Percentiles rank a stretch among this genome's conserved stretches.
Evolutionary conservation across 2,888 invertebrate species (phyloP).

Genomic region (Andrena camellia): DNA sequence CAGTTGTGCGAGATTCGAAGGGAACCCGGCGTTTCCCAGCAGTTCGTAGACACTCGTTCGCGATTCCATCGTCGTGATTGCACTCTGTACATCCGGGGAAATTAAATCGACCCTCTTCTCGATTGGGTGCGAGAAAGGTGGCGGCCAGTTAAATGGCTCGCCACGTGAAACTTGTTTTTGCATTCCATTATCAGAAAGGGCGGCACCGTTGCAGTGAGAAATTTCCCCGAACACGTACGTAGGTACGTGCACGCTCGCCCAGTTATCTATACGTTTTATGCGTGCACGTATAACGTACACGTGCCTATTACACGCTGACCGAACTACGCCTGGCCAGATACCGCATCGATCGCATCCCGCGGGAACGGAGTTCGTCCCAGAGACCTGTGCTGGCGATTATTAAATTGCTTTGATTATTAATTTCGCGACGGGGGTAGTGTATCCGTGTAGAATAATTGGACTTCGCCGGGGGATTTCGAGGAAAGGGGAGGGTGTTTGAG

Average conservation of each 20-base stretch:
- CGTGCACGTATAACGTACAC: constrained; percentile 4
- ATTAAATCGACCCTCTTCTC: constrained; percentile 27
- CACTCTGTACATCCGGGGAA: constrained; percentile 16
- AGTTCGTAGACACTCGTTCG: neutral
- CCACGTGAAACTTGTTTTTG: constrained; percentile 37
- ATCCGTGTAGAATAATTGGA: constrained; percentile 21
- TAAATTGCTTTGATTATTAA: constrained; percentile 68
- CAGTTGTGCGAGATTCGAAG: neutral
- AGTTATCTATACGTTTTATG: neutral
- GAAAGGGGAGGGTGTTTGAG: too few relatives aligned
- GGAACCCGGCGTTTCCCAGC: constrained; percentile 9
- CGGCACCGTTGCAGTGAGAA: constrained; percentile 13
- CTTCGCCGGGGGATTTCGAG: neutral
- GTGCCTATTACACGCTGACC: constrained; percentile 8
- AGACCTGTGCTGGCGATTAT: constrained; percentile 55
- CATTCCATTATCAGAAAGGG: constrained; percentile 41
- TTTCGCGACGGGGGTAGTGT: constrained; percentile 21
- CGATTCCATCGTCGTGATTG: constrained; percentile 31
- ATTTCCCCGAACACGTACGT: constrained; percentile 16
- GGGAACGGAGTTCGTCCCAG: constrained; percentile 43
- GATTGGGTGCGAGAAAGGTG: constrained; percentile 36
- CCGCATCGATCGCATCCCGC: constrained; percentile 61
- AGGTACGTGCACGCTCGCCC: neutral
- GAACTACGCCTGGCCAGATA: constrained; percentile 25
- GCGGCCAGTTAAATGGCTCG: constrained; percentile 12